Percentiles rank a stretch among this genome's conserved stretches.
Conservation (phyloP, 92 coral and sea anemone genomes). For the Paramuricea clavata region DNA sequence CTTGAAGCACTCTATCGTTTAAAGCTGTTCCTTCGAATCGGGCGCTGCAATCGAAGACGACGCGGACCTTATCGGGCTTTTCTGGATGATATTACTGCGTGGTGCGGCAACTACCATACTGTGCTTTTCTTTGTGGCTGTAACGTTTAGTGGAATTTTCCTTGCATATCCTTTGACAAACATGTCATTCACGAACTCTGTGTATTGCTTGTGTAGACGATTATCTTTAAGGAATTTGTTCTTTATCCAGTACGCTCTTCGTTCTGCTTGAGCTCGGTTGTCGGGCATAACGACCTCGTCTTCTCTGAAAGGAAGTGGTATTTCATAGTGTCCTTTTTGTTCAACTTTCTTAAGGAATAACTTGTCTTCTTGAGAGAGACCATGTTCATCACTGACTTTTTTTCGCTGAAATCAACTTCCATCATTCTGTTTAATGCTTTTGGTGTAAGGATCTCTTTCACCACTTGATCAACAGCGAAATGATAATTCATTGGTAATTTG, state of each 20-base stretch:
- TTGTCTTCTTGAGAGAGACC: too few relatives aligned
- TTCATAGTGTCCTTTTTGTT: constrained; percentile 57
- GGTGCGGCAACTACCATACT: constrained; percentile 55
- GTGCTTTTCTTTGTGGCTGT: constrained; percentile 22
- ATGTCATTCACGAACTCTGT: constrained; percentile 23
- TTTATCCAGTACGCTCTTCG: constrained; percentile 47
- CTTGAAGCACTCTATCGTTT: constrained; percentile 47
- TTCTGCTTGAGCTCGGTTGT: constrained; percentile 59
- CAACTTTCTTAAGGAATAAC: constrained; percentile 40
- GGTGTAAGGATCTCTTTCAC: constrained; percentile 66
- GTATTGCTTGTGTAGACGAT: constrained; percentile 14
- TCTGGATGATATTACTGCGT: constrained; percentile 23
- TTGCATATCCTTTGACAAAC: constrained; percentile 20
- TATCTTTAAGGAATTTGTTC: constrained; percentile 26
- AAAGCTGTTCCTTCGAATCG: constrained; percentile 47
- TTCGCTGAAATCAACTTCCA: constrained; percentile 65
- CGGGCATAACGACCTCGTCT: constrained; percentile 41
- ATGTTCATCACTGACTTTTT: constrained; percentile 7
- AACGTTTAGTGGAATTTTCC: constrained; percentile 10
- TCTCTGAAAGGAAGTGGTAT: constrained; percentile 58
- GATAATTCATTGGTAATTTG: constrained; percentile 40
- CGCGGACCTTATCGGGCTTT: constrained; percentile 32
- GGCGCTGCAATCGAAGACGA: constrained; percentile 49
- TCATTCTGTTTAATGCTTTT: constrained; percentile 46
- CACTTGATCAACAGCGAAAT: constrained; percentile 57